phyloP scores from a whole-genome alignment of 2,888 invertebrate species.

The Calephelis perditalis region DNA sequence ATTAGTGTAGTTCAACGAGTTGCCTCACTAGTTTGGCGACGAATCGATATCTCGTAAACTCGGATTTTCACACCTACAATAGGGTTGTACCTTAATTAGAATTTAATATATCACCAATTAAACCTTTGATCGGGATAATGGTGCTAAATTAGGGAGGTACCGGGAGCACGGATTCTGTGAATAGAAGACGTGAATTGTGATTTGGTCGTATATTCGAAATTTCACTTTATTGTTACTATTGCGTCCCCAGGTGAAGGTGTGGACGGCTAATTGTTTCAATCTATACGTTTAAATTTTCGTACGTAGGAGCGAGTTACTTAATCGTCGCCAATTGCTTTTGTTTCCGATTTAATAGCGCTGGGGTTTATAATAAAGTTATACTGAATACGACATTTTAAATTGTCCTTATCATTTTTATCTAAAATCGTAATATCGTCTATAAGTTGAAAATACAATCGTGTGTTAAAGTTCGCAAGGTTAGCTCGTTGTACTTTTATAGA shows the following conservation, averaged over 20 bases:
- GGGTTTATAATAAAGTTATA: no score
- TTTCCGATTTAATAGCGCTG: conserved; percentile 14
- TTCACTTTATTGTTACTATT: conserved; percentile 39
- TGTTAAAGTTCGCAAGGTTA: not conserved
- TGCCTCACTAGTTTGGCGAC: conserved; percentile 30
- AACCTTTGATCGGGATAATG: conserved; percentile 60
- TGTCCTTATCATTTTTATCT: no score
- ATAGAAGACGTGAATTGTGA: conserved; percentile 28
- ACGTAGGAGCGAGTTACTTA: conserved; percentile 19
- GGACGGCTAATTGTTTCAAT: conserved; percentile 40
- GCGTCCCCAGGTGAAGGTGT: conserved; percentile 42
- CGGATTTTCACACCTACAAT: conserved; percentile 59
- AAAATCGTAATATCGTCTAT: no score
- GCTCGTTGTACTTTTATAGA: not conserved
- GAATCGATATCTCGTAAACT: conserved; percentile 38
- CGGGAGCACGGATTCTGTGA: conserved; percentile 24
- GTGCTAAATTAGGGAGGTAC: conserved; percentile 43
- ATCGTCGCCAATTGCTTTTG: conserved; percentile 21
- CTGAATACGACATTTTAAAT: not conserved
- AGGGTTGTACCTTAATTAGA: conserved; percentile 69
- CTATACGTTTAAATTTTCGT: conserved; percentile 32
- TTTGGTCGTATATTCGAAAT: conserved; percentile 31
- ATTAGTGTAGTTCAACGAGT: no score
- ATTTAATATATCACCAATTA: conserved; percentile 76
- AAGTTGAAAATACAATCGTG: no score